Base-by-base conservation (phyloP, 1,140 invertebrate genomes). In the Micrasema longulum region DNA sequence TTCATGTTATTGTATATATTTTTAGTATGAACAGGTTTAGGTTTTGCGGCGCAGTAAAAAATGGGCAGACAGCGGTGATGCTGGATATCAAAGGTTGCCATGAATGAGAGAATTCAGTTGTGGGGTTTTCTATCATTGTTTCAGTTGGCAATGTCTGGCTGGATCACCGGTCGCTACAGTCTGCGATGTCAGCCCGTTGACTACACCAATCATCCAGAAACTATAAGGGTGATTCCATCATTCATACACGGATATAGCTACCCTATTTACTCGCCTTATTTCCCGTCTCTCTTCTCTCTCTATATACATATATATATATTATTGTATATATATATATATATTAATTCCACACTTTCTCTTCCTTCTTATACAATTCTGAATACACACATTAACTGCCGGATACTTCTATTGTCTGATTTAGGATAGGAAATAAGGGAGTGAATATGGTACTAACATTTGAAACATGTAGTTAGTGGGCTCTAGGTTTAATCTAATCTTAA, bases 131-230 rank as follows among this genome's bases (percentile, higher is more conserved):
- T 82, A 77, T 77, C 81, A 79, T 85, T 85, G 87, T 93, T 93
- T 85, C 91, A 94, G 93, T 92, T 94, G 86, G 90, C 89, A 84
- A 88, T 90, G 84, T 89, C 90, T 78, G 93, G 93, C 84, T 95
- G 93, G 92, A 89, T 93, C 87, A 90, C 96, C 88, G 91, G 92
- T 80, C 90, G 92, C 82, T 98, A 97, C 90, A 97, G 90, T 86
- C 93, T 94, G 88, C 91, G 90, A 82, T 99, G 96, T 90, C 95
- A 98, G 87, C 94, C 95, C 76, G 94, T 98, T 83, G 93, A 96
- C 88, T 96, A 97, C 89, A 92, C 91, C 78, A 90, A 94, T 85
- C 89, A 92, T 87, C 92, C 93, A 81, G 90, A 91, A 88, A 94
- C 94, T 83, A 87, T 96, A 86, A 91, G 94, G 91, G 95, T 97